Evolutionary conservation across 2,888 invertebrate species (phyloP).

Genomic region (Carabus problematicus): DNA sequence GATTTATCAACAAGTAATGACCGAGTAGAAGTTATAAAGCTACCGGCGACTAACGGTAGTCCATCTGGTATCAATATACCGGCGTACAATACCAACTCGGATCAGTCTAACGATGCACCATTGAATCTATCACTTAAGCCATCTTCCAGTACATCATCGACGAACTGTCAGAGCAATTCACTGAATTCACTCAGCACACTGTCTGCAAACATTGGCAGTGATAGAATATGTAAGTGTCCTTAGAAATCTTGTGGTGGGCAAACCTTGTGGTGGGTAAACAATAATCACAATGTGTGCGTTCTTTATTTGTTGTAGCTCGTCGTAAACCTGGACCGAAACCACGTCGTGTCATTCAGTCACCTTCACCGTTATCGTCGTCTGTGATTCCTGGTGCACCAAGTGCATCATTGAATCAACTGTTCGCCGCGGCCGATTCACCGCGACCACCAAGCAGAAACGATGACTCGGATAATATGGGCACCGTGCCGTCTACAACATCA

Average conservation of each 20-base stretch:
- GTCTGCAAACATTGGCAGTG: constrained; percentile 60
- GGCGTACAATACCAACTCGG: constrained; percentile 53
- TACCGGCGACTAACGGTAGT: constrained; percentile 70
- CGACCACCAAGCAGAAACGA: constrained; percentile 63
- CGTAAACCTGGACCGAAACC: constrained; percentile 79
- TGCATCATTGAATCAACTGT: constrained; percentile 64
- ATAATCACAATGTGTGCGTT: neutral
- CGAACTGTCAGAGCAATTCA: constrained; percentile 57
- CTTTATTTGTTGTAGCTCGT: constrained; percentile 63
- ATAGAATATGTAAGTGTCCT: constrained; percentile 63
- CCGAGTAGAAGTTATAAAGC: constrained; percentile 82
- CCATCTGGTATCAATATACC: constrained; percentile 54
- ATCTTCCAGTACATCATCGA: constrained; percentile 52
- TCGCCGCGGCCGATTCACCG: constrained; percentile 67
- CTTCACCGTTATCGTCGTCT: constrained; percentile 59
- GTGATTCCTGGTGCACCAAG: constrained; percentile 62
- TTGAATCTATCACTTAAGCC: constrained; percentile 85
- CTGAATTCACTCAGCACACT: constrained; percentile 68
- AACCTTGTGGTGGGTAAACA: neutral
- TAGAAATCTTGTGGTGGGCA: neutral
- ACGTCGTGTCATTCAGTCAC: constrained; percentile 64
- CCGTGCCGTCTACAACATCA: constrained; percentile 49
- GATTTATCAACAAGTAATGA: constrained; percentile 61
- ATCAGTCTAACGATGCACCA: constrained; percentile 75
- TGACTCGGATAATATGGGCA: constrained; percentile 54